Evolutionary conservation across 1,140 invertebrate genomes (phyloP).

Genomic region (Nixonia krombeini): DNA sequence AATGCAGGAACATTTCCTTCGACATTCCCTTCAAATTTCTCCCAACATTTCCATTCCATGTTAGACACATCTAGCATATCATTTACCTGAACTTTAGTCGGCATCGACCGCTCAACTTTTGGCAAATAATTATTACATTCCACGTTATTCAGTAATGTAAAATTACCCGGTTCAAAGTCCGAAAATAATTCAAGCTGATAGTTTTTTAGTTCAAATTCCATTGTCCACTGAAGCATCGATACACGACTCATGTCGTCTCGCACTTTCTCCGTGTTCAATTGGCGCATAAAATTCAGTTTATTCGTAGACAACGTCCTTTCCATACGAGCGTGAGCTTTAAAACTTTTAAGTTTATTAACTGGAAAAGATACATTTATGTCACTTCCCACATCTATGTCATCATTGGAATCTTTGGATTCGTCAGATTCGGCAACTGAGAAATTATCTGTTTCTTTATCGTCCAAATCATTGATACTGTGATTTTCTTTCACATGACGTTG

Average conservation of each 20-base stretch:
- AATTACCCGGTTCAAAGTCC: conserved; percentile 52
- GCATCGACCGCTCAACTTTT: conserved; percentile 61
- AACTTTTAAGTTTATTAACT: conserved; percentile 6
- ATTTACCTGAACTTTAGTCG: conserved; percentile 32
- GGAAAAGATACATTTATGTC: neutral
- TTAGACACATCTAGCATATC: conserved; percentile 15
- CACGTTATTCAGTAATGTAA: conserved; percentile 49
- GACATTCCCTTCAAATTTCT: conserved; percentile 67
- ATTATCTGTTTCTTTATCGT: conserved; percentile 8
- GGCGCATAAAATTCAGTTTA: conserved; percentile 20
- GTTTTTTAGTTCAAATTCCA: conserved; percentile 59
- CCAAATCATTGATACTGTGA: neutral
- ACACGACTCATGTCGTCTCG: conserved; percentile 19
- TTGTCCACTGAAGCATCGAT: conserved; percentile 18
- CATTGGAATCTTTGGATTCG: conserved; percentile 12
- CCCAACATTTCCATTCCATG: conserved; percentile 63
- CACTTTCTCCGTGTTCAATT: conserved; percentile 15
- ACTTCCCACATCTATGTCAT: conserved; percentile 1
- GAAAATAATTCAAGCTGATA: conserved; percentile 58
- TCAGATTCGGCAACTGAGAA: conserved; percentile 29
- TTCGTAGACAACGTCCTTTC: conserved; percentile 23
- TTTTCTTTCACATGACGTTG: conserved; percentile 44
- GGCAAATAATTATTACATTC: conserved; percentile 63
- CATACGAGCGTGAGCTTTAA: conserved; percentile 15
- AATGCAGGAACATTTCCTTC: conserved; percentile 65